Evolutionary conservation across 2,797 vertebrate species (phyloP), one percentile per base, ranked within the genome.

Genomic region (Lacerta bilineata): DNA sequence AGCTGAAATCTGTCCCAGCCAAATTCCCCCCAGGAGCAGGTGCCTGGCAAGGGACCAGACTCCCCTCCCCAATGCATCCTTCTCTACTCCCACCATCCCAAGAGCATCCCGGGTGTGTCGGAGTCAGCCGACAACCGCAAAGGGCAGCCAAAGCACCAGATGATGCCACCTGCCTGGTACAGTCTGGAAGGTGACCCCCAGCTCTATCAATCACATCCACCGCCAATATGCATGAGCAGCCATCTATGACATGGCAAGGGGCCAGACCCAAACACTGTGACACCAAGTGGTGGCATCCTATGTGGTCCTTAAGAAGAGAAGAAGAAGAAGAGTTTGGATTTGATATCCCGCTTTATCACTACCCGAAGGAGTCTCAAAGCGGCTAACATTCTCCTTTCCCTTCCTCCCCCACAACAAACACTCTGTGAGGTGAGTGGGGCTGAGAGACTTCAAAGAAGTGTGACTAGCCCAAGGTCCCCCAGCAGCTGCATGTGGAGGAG

Each of bases 141-240:
- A 87, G 85, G 89, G 81, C 81, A 80, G 85, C 85, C 85, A 87
- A 87, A 69, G 76, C 76, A 80, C 55, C 81, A 80, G 81, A 90
- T 80, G 75, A 86, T 74, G 41, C 66, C 89, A 84, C 50, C 83
- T 23, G n/a, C 55, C 71, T 50, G 43, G 25, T 29, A 4, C n/a
- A 68, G 71, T 41, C 11, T 64, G 55, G 85, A 90, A 87, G 89
- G 69, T 90, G 85, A 80, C 89, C 76, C 68, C 50, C 25, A 17
- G 36, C 36, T 90, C 75, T 84, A 41, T 80, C 82, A 81, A 80
- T 86, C 85, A 81, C 88, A 76, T 89, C 88, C 61, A 43, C 83
- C 61, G 71, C 71, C 59, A 75, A 55, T 11, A 59, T 13, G 55
- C 68, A 80, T 72, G 68, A n/a, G 64, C 50, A 61, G 6, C 83